Percentiles rank a stretch among this genome's conserved stretches.
These are phyloP conservation scores for Chrysochloris asiatica DNA, from an alignment of 2,113 vertebrate genomes.

Conservation along the genomic window DNA sequence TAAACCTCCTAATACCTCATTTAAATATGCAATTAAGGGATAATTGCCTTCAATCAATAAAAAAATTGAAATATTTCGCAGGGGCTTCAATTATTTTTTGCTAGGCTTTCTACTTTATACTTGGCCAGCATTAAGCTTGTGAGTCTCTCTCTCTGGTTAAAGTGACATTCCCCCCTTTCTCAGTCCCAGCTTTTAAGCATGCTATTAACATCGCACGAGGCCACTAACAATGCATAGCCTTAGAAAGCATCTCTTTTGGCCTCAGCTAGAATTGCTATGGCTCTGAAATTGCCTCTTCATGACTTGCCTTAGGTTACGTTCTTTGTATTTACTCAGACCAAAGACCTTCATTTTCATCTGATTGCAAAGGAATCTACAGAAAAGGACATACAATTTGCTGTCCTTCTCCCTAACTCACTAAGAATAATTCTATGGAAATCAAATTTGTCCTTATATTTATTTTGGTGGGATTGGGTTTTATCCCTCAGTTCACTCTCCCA, in stretches of 20 bases:
- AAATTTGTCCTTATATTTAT: not conserved
- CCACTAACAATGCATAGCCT: conserved; percentile 60
- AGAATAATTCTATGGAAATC: not conserved
- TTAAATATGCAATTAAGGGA: conserved; percentile 95
- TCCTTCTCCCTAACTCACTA: not conserved
- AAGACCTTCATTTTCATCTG: not conserved
- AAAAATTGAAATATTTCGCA: conserved; percentile 91
- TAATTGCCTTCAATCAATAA: conserved; percentile 95
- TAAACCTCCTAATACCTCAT: conserved; percentile 93
- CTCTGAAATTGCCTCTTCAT: conserved; percentile 62
- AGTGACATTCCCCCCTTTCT: conserved; percentile 78
- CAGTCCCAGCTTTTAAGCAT: conserved; percentile 75
- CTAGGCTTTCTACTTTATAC: conserved; percentile 81
- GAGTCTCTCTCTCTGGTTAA: conserved; percentile 76
- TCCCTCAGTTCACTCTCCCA: not conserved
- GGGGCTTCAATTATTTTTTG: conserved; percentile 86
- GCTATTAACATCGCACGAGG: conserved; percentile 68
- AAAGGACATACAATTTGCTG: not conserved
- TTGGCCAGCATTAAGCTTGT: conserved; percentile 76
- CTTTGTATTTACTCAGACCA: conserved; percentile 67
- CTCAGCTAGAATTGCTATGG: conserved; percentile 63
- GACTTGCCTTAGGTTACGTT: conserved; percentile 49
- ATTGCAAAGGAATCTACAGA: not conserved
- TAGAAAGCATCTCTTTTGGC: conserved; percentile 74
- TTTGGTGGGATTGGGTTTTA: not conserved